phyloP scores from a whole-genome alignment of 2,797 vertebrate genomes.

The Paratrypauchen microcephalus region DNA sequence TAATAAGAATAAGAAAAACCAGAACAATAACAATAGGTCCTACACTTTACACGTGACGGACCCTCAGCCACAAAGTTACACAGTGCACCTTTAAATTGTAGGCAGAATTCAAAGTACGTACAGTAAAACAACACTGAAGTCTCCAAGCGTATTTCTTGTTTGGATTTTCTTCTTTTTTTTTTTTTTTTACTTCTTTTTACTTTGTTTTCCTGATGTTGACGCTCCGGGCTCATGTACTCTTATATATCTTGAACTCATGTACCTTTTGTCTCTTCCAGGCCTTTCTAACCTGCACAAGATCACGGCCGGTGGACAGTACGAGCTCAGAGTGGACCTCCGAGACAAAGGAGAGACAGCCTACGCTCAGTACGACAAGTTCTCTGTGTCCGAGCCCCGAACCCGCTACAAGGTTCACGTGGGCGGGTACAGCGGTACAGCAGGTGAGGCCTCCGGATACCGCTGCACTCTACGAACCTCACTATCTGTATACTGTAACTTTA shows the following conservation, averaged over 20 bases:
- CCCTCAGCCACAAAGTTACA: too few relatives aligned
- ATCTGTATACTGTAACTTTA: too few relatives aligned
- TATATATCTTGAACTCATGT: too few relatives aligned
- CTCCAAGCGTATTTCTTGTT: background rate
- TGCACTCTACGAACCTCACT: background rate
- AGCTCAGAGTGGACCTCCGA: conserved; percentile 90
- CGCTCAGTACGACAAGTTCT: conserved; percentile 91
- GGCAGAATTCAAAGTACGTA: background rate
- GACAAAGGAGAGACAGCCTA: conserved; percentile 86
- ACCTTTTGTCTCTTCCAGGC: conserved; percentile 72
- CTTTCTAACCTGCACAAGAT: conserved; percentile 93
- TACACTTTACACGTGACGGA: too few relatives aligned
- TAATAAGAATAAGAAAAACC: too few relatives aligned
- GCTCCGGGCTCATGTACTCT: too few relatives aligned
- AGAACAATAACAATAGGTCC: too few relatives aligned
- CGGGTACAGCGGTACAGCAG: conserved; percentile 92
- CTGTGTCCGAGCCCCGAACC: conserved; percentile 83
- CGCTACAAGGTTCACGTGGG: conserved; percentile 91
- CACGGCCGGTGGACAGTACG: conserved; percentile 88
- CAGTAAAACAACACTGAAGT: background rate
- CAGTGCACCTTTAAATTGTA: background rate
- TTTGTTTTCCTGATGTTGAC: too few relatives aligned
- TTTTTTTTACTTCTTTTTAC: too few relatives aligned
- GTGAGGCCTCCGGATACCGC: conserved; percentile 58
- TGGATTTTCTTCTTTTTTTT: too few relatives aligned